Evolutionary conservation across 2,888 invertebrate species (phyloP).

Genomic region (Dichetophora obliterata): DNA sequence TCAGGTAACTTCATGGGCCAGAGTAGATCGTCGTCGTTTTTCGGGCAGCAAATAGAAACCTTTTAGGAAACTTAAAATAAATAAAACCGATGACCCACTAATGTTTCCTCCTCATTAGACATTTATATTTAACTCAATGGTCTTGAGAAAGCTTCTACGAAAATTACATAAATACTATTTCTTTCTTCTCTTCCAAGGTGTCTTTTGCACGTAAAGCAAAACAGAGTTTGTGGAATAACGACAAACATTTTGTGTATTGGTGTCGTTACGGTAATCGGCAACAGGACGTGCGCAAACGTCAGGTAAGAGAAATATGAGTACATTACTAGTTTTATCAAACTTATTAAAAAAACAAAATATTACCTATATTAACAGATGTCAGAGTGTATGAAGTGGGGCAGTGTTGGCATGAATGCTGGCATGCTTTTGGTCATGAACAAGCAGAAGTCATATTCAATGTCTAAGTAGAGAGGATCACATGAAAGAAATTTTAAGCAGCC

Average conservation of each 20-base stretch:
- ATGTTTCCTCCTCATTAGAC: not conserved
- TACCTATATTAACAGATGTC: constrained; percentile 73
- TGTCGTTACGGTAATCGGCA: constrained; percentile 80
- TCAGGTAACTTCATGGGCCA: not conserved
- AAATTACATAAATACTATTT: not conserved
- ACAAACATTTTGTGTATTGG: constrained; percentile 79
- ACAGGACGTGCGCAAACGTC: constrained; percentile 78
- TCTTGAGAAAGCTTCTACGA: too few relatives aligned
- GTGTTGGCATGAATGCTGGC: constrained; percentile 79
- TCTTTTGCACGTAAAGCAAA: constrained; percentile 68
- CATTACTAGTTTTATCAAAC: too few relatives aligned
- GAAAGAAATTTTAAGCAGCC: too few relatives aligned
- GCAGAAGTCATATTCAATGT: constrained; percentile 61
- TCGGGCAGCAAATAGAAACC: not conserved
- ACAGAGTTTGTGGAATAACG: constrained; percentile 68
- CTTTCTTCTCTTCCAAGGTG: constrained; percentile 54
- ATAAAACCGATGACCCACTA: too few relatives aligned
- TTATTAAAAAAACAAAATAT: too few relatives aligned
- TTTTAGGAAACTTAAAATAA: not conserved
- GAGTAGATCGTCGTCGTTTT: not conserved
- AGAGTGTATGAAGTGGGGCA: constrained; percentile 80
- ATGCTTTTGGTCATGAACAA: constrained; percentile 75
- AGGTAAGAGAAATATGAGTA: constrained; percentile 72
- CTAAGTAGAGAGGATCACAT: constrained; percentile 43
- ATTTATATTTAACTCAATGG: not conserved